Base-by-base conservation (phyloP, 2,888 invertebrate species). In the Teleogryllus oceanicus region DNA sequence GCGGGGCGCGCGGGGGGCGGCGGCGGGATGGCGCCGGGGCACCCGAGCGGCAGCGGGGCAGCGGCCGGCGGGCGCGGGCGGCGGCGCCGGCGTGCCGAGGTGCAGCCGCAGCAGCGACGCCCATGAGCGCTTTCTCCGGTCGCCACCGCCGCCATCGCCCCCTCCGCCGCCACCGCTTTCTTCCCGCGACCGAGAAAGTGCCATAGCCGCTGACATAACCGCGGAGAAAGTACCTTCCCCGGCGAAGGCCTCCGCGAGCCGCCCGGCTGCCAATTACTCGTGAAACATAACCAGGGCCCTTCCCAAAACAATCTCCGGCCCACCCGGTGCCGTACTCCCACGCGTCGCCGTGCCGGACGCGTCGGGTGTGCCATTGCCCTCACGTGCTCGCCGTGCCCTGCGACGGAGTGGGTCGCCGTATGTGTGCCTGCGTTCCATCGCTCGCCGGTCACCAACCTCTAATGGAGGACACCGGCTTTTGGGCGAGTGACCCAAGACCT, bases 171-270 rank as follows among this genome's bases (percentile, higher is more conserved):
- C 13, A 11, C 62, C 16, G 62, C 62, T 62, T 62, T 62, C 62
- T 62, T 62, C 62, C 62, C 62, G 62, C n/a, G 62, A 62, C 62
- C n/a, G 62, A 62, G 62, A 62, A 62, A 62, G 62, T 62, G 62
- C 62, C 62, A 62, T 62, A 13, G 62, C 62, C n/a, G 62, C 62
- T 62, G 62, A 62, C 62, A 62, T 62, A 62, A 62, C 62, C 13
- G 62, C 62, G 62, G 62, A 62, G 62, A 62, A 62, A 62, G 62
- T 62, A 13, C 62, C 62, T 13, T 18, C 62, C n/a, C 62, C 62
- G n/a, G 62, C n/a, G 62, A 62, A 62, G 62, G 62, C 37, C 37
- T 62, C 16, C 62, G 62, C 13, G 4, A n/a, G 62, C 62, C 13
- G n/a, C 62, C 62, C 62, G 62, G 62, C 62, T 12, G 62, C 62